phyloP scores from a whole-genome alignment of 2,888 invertebrate species.

The Archips xylosteana region DNA sequence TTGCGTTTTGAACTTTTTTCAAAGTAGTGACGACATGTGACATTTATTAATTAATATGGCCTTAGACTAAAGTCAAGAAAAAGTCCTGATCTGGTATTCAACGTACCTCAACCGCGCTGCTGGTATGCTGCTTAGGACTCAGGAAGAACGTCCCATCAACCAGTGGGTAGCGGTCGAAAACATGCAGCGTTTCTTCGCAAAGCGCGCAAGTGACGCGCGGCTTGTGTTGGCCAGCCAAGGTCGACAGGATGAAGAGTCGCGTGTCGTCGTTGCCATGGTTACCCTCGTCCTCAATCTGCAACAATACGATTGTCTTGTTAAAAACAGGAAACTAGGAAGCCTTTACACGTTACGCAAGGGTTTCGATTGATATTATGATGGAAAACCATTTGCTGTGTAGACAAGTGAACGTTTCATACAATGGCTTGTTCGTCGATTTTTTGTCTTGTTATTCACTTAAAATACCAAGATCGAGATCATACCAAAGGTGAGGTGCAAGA shows the following conservation, averaged over 20 bases:
- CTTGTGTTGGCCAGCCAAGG: conserved; percentile 96
- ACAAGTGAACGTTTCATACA: too few species aligned
- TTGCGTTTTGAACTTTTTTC: too few species aligned
- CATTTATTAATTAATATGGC: too few species aligned
- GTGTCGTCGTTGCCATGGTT: conserved; percentile 99
- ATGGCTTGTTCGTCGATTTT: too few species aligned
- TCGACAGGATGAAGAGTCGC: conserved; percentile 97
- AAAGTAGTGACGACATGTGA: too few species aligned
- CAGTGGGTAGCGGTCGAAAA: conserved; percentile 98
- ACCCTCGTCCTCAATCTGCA: conserved; percentile 98
- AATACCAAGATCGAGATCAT: not conserved
- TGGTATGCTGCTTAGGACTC: conserved; percentile 96
- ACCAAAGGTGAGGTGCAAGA: not conserved
- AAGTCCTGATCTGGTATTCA: conserved; percentile 46
- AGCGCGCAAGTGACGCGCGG: conserved; percentile 94
- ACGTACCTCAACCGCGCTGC: conserved; percentile 93
- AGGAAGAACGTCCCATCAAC: conserved; percentile 99
- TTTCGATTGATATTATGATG: too few species aligned
- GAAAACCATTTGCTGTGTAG: too few species aligned
- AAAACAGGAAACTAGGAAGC: not conserved
- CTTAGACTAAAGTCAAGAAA: too few species aligned
- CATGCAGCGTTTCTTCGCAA: conserved; percentile 95
- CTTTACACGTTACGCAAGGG: too few species aligned
- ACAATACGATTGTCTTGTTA: conserved; percentile 59
- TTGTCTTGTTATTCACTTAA: too few species aligned